phyloP scores from a whole-genome alignment of 2,888 invertebrate species.

The Patella pellucida region DNA sequence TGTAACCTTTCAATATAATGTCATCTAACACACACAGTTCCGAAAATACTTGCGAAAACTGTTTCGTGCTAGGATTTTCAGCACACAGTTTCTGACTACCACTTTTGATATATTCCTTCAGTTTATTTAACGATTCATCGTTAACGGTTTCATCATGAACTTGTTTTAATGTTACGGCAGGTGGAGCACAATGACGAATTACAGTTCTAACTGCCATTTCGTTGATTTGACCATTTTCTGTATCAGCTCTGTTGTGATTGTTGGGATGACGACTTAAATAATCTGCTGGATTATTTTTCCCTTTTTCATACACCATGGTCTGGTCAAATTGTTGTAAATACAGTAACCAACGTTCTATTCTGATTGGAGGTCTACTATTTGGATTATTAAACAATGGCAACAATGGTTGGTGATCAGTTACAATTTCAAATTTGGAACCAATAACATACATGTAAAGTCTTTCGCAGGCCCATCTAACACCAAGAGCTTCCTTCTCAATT shows the following conservation, averaged over 20 bases:
- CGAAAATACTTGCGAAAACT: too few species aligned
- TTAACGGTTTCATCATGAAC: slow-evolving; percentile 18
- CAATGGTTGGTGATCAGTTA: slow-evolving; percentile 57
- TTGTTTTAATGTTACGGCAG: slow-evolving; percentile 35
- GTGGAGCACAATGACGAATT: slow-evolving; percentile 31
- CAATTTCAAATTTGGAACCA: slow-evolving; percentile 44
- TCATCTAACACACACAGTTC: too few species aligned
- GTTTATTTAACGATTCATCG: too few species aligned
- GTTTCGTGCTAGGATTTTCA: too few species aligned
- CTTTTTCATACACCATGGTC: slow-evolving; percentile 35
- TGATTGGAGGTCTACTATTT: slow-evolving; percentile 40
- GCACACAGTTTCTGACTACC: too few species aligned
- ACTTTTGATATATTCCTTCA: too few species aligned
- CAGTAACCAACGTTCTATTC: slow-evolving; percentile 40
- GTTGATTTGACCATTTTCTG: slow-evolving; percentile 1
- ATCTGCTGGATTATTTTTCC: slow-evolving; percentile 44
- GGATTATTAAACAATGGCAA: slow-evolving; percentile 41
- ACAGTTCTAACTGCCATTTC: too few species aligned
- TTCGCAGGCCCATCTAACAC: slow-evolving; percentile 51
- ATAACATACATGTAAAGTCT: slow-evolving; percentile 52
- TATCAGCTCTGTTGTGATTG: slow-evolving; percentile 16
- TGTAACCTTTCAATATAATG: too few species aligned
- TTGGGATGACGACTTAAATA: slow-evolving; percentile 42
- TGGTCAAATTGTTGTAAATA: slow-evolving; percentile 35
- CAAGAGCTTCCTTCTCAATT: slow-evolving; percentile 50